Evolutionary conservation across 2,797 vertebrate species (phyloP), one percentile per base, ranked within the genome.

Genomic region (Anguilla obscura): DNA sequence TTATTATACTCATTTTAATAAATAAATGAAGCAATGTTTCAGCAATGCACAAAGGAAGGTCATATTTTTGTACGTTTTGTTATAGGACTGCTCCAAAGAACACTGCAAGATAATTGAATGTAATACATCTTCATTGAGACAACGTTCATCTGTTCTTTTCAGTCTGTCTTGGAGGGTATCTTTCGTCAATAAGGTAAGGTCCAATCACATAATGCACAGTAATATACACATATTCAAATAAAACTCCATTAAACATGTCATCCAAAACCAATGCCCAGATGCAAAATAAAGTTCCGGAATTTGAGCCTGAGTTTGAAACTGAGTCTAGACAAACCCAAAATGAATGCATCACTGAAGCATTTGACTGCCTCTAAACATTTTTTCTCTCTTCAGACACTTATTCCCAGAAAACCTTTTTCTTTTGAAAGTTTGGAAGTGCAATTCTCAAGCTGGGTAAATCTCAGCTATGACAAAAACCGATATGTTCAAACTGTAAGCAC

Each of bases 401-500:
- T 45, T 79, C 14, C 33, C 14, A 79, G 36, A 8, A 48, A 24
- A n/a, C 1, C 40, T 10, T 82, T 82, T 21, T 82, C 79, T 50
- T 48, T 6, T 24, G 18, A 82, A 24, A 82, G 27, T 21, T 24
- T 82, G 18, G 79, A 82, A 48, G 79, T 10, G 40, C 40, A 50
- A 12, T 82, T 82, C 40, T 82, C 45, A n/a, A 82, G 79, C 45
- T 48, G 16, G 18, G 24, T 82, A 33, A 12, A 82, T 50, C 79
- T 82, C 40, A 50, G 45, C 45, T 82, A 82, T 50, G 45, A 82
- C 21, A 12, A 48, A 27, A 24, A 9, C 0, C 27, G 79, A 50
- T 82, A 50, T 50, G 24, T 82, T 50, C 79, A 82, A n/a, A 82
- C 45, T 50, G 40, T 21, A 24, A 82, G 79, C 79, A 82, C 36